Base-by-base conservation (phyloP, 2,888 invertebrate species). In the Chrysina gloriosa region DNA sequence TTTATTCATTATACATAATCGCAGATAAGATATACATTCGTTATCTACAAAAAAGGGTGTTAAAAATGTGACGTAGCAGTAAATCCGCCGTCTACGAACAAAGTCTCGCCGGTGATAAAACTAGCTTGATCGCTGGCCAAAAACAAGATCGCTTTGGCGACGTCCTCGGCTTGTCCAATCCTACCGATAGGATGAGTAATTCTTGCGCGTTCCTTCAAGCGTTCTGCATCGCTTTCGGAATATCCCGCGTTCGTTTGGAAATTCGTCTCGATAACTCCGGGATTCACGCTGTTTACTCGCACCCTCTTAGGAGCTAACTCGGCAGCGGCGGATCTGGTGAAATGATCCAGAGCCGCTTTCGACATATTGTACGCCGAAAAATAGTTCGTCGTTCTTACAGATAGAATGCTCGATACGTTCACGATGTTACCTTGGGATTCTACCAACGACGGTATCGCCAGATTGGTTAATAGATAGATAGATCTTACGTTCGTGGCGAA, bases 401-500 rank as follows among this genome's bases (percentile, higher is more conserved):
- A 23, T 16, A 27, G 27, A 9, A 34, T 6, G 27, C 63, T 63
- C 2, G 61, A 61, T 3, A 61, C 39, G 61, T 61, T 61, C 1
- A 45, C 47, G 29, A 63, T 1, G 89, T 89, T 11, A 90, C 72
- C 89, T 76, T 88, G 87, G 0, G 85, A 80, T 74, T 84, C 80
- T 9, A 88, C 82, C 11, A 93, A 84, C 76, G 90, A 85, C 0
- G 92, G 91, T 0, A 88, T 87, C 52, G 90, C 88, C 67, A 90
- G 79, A 85, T 89, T 86, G 2, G 90, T 91, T 69, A 92, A 79
- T 70, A 87, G 83, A 78, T 86, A 87, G 6, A 39, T 80, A 0
- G 86, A 84, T 72, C 90, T 85, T 7, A 90, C 87, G 82, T 93
- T 91, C 25, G 87, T 81, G n/a, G n/a, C n/a, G n/a, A n/a, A n/a